Conservation (phyloP, 2,888 invertebrate genomes). For the Criorhina ranunculi region DNA sequence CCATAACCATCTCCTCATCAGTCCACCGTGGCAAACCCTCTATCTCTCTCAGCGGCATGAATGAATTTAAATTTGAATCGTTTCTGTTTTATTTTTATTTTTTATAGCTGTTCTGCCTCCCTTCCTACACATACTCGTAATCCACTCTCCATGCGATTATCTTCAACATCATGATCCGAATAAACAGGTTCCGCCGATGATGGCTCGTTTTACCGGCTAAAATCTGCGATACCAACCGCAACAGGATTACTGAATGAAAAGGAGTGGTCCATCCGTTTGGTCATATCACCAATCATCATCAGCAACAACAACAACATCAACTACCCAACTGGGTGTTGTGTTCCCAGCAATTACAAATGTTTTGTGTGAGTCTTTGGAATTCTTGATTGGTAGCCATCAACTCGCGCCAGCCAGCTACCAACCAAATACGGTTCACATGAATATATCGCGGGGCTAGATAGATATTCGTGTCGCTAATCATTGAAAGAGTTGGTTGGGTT, state of each 20-base stretch:
- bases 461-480: background rate
- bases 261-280: conserved; percentile 69
- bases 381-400: conserved; percentile 53
- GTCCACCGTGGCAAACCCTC: too few species aligned
- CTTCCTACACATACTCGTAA: conserved; percentile 16
- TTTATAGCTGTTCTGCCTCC: conserved; percentile 9
- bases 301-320: conserved; percentile 19
- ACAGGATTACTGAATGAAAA: conserved; percentile 72
- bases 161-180: conserved; percentile 36
- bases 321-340: conserved; percentile 43
- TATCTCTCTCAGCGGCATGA: too few species aligned
- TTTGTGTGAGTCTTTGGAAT: conserved; percentile 48
- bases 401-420: conserved; percentile 10
- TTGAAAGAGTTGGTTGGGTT: conserved; percentile 41
- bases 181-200: conserved; percentile 50
- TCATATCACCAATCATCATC: conserved; percentile 57
- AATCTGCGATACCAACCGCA: conserved; percentile 22
- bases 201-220: conserved; percentile 57
- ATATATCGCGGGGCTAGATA: too few species aligned
- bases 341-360: conserved; percentile 46
- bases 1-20: too few species aligned
- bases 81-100: conserved; percentile 14
- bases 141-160: conserved; percentile 54
- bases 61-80: conserved; percentile 8
- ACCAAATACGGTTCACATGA: conserved; percentile 55